Conservation (phyloP, 64 coral and sea anemone species). For the Montipora capricornis region DNA sequence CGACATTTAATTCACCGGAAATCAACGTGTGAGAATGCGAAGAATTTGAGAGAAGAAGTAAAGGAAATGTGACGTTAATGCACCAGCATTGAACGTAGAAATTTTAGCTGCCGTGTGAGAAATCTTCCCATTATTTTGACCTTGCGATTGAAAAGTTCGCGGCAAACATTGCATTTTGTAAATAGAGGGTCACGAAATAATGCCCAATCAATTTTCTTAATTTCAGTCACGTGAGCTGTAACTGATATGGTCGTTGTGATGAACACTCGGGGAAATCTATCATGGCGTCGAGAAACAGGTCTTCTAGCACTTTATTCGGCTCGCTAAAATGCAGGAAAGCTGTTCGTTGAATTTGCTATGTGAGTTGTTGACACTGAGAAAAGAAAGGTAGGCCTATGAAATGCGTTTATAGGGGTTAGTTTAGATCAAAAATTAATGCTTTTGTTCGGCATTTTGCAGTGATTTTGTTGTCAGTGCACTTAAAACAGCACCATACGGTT, state of each 20-base stretch:
- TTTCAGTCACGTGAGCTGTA: constrained; percentile 22
- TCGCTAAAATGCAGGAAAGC: neutral
- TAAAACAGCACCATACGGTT: neutral
- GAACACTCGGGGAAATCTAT: neutral
- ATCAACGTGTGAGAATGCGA: neutral
- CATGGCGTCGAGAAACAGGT: constrained; percentile 11
- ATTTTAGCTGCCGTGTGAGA: neutral
- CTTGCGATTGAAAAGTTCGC: constrained; percentile 8
- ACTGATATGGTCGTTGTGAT: constrained; percentile 31
- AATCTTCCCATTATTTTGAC: neutral
- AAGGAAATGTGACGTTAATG: neutral
- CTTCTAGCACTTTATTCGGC: neutral
- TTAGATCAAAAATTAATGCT: neutral
- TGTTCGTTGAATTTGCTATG: neutral
- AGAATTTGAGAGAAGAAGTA: constrained; percentile 2
- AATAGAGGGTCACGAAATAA: constrained; percentile 23
- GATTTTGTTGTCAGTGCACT: neutral
- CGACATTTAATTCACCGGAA: constrained; percentile 1
- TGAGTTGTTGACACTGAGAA: constrained; percentile 1
- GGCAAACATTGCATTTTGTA: neutral
- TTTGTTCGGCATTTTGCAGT: constrained; percentile 10
- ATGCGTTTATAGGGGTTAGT: neutral
- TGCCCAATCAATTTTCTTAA: constrained; percentile 14
- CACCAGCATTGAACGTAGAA: neutral
- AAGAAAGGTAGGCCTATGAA: constrained; percentile 8